Base-by-base conservation (phyloP, 2,113 vertebrate genomes). In the Varanus komodoensis region DNA sequence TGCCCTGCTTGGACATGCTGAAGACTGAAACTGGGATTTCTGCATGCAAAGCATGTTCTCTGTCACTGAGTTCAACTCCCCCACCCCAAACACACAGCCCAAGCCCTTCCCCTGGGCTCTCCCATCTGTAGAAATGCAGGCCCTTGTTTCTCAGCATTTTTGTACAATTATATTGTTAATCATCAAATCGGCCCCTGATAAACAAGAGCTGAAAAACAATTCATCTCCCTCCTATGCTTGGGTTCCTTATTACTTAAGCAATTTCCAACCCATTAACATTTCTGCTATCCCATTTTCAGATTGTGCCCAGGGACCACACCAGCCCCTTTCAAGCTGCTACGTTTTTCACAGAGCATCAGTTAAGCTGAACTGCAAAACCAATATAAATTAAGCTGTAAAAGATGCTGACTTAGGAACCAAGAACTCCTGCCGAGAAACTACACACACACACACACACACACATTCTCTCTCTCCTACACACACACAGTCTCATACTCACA, bases 371-470 rank as follows among this genome's bases (percentile, higher is more conserved):
- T 69, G 77, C 32, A 71, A 88, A 88, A 82, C 64, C 87, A 38
- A 88, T 57, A 71, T 82, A 82, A 82, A 88, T 88, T 71, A 88
- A 54, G 50, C 48, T 71, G 11, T 27, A 54, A 71, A 88, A 88
- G 64, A 73, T 82, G 78, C 87, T 88, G 87, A 82, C 50, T 4
- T 38, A 71, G 78, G 29, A 81, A 71, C 9, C n/a, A 52, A 54
- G 23, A 57, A 54, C 29, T 50, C 21, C 7, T 52, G 67, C 25
- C 61, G 74, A 34, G 57, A 21, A 3, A 48, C 6, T 48, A 5
- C 50, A 14, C 21, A 15, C 4, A 17, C 57, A 12, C 57, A 12
- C 57, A 12, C 57, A 61, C 57, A 61, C 7, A 61, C 57, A 44
- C 38, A 44, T 44, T 44, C 38, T 44, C 38, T 44, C 38, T 44